Conservation (phyloP, 2,113 vertebrate genomes). For the Ptychochromis oligacanthus region DNA sequence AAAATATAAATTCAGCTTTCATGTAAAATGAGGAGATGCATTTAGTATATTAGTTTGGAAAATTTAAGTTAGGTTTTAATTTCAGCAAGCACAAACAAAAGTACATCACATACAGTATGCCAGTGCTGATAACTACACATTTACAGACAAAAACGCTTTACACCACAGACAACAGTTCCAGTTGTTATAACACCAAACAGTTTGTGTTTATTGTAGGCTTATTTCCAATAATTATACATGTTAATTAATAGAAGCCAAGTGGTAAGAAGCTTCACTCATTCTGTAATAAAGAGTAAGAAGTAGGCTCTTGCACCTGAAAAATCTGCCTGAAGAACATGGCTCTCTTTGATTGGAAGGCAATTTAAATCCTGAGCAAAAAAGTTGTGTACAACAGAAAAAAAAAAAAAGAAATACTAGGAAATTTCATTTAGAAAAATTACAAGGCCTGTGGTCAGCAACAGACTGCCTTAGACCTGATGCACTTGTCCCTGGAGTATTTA, state of each 20-base stretch:
- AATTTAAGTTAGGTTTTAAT: neutral
- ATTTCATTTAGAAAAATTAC: neutral
- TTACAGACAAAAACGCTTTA: neutral
- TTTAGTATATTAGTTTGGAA: neutral
- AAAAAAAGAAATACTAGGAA: neutral
- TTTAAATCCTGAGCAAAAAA: constrained; percentile 35
- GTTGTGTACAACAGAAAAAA: neutral
- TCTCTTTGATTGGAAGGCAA: constrained; percentile 34
- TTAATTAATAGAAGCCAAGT: neutral
- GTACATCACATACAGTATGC: neutral
- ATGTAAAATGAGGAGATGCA: neutral
- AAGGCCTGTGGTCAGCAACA: neutral
- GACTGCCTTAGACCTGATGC: neutral
- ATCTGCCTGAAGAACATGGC: neutral
- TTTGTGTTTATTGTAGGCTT: neutral
- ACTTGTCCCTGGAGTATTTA: neutral
- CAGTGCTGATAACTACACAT: neutral
- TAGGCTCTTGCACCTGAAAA: neutral
- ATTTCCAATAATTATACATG: neutral
- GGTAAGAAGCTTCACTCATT: accelerated
- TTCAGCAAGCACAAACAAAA: constrained; percentile 16
- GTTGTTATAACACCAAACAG: neutral
- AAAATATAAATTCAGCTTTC: neutral
- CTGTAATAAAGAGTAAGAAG: neutral
- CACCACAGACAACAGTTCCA: constrained; percentile 1